Evolutionary conservation across 2,797 vertebrate genomes (phyloP), one percentile per base, ranked within the genome.

Genomic region (Myotis vivesi): DNA sequence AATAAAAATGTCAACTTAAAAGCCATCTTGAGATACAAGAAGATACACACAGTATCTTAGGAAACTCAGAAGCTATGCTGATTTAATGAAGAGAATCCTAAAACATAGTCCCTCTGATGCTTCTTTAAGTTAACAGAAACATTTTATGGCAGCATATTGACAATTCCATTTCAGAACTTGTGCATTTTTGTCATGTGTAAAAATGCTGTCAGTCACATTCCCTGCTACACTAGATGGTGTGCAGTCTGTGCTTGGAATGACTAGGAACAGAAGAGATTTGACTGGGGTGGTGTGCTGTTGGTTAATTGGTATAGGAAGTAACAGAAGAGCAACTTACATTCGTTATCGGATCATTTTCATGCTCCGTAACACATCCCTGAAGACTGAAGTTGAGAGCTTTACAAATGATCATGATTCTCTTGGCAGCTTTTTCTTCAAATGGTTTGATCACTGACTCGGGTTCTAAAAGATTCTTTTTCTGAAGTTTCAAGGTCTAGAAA

Each of bases 311-410:
- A 5, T 0, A 36, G 9, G 25, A 88, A 7, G 4, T 71, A 15
- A 91, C 17, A 44, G 28, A 92, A 94, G 64, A 62, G 72, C 91
- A 95, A 94, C 99, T 99, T 98, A 99, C 99, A 7, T 99, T 99
- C 1, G 99, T 99, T 92, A 98, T 41, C 0, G 99, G 99, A 95
- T 98, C 99, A 3, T 98, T 99, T 97, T 99, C 99, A 73, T 97
- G 99, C 97, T 99, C 99, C 12, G 97, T 99, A 96, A 99, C 96
- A 94, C 99, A 99, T 94, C 99, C 99, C 97, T 99, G 99, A 94
- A 99, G 99, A 97, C 98, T 99, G 92, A 99, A 98, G 98, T 96
- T 99, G 81, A 99, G 99, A 6, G 99, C 99, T 97, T 98, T 98
- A 96, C 99, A 99, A 55, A 97, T 98, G 93, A 99, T 97, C 98